phyloP scores from a whole-genome alignment of 2,888 invertebrate species.

The Cheilosia urbana region DNA sequence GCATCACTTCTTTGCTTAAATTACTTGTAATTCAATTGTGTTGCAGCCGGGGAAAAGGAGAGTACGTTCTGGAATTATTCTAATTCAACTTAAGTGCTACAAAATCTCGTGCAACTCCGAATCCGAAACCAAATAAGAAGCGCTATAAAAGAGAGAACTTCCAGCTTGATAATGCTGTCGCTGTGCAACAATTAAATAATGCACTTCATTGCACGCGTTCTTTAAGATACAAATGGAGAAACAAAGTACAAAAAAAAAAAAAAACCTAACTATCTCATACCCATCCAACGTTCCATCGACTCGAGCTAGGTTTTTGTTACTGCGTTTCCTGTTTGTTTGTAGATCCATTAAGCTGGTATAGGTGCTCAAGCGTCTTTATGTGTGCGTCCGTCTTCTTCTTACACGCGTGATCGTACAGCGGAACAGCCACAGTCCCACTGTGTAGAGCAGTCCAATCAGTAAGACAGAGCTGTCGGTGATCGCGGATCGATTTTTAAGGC shows the following conservation, averaged over 20 bases:
- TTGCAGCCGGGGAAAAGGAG: slow-evolving; percentile 32
- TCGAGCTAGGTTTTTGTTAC: slow-evolving; percentile 65
- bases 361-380: slow-evolving; percentile 50
- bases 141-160: slow-evolving; percentile 2
- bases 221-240: slow-evolving; percentile 35
- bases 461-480: slow-evolving; percentile 61
- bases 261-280: slow-evolving; percentile 32
- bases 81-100: slow-evolving; percentile 59
- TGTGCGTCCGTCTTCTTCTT: slow-evolving; percentile 49
- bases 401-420: slow-evolving; percentile 32
- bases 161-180: slow-evolving; percentile 52
- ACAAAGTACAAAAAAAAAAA: background rate
- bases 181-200: slow-evolving; percentile 66
- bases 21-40: slow-evolving; percentile 67
- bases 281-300: slow-evolving; percentile 44
- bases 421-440: slow-evolving; percentile 22
- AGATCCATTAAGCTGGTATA: slow-evolving; percentile 56
- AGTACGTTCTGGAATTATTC: slow-evolving; percentile 26
- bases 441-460: slow-evolving; percentile 27
- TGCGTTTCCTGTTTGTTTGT: slow-evolving; percentile 70
- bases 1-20: slow-evolving; percentile 57
- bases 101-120: slow-evolving; percentile 7
- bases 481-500: slow-evolving; percentile 56
- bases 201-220: slow-evolving; percentile 66
- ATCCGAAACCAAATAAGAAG: background rate